Percentiles rank a stretch among this genome's conserved stretches.
phyloP scores from a whole-genome alignment of 1,140 invertebrate genomes.

The Acromyrmex heyeri region DNA sequence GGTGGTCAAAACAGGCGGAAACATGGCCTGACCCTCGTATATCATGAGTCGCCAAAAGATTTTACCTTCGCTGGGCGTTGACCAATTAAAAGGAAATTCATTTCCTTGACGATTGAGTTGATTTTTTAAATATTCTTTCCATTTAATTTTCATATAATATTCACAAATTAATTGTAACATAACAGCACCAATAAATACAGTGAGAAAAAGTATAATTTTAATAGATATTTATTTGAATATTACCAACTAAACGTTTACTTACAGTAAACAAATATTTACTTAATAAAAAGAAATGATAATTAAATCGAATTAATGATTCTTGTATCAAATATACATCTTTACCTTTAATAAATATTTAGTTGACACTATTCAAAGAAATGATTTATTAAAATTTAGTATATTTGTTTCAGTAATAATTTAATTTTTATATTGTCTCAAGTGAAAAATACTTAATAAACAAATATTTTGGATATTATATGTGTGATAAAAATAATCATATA shows the following conservation, averaged over 20 bases:
- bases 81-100: slow-evolving; percentile 78
- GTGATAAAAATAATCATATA: not conserved
- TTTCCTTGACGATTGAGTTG: slow-evolving; percentile 25
- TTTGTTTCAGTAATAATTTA: not conserved
- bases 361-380: too few species aligned
- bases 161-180: not conserved
- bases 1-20: slow-evolving; percentile 87
- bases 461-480: not conserved
- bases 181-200: not conserved
- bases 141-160: not conserved
- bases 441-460: not conserved
- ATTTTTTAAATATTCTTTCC: not conserved
- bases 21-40: slow-evolving; percentile 86
- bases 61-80: slow-evolving; percentile 42
- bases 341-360: too few species aligned
- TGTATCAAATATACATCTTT: too few species aligned
- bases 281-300: too few species aligned
- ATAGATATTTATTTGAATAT: too few species aligned
- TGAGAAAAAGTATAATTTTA: too few species aligned
- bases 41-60: slow-evolving; percentile 67
- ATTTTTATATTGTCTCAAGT: not conserved
- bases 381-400: too few species aligned
- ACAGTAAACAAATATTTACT: too few species aligned
- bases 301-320: too few species aligned
- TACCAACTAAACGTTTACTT: too few species aligned